These are phyloP conservation scores for Prionace glauca DNA, from an alignment of 2,797 vertebrate species.

Conservation along the genomic window DNA sequence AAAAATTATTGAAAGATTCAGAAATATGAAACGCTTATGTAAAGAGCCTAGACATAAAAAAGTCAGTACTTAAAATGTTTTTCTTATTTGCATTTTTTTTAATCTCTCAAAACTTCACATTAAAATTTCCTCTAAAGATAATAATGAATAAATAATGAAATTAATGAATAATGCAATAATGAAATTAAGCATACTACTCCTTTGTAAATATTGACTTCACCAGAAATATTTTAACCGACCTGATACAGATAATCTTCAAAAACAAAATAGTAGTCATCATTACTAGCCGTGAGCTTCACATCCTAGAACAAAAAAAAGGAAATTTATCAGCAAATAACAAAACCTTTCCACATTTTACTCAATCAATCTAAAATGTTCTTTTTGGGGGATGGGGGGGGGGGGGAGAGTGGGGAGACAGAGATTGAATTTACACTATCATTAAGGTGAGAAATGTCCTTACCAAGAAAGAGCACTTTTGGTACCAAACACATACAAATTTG, in stretches of 20 bases:
- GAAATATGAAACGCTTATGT: neutral
- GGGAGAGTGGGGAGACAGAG: neutral
- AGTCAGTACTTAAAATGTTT: no score
- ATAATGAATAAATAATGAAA: no score
- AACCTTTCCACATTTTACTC: neutral
- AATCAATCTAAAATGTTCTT: neutral
- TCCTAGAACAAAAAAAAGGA: constrained; percentile 64
- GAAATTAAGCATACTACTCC: neutral
- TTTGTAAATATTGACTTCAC: neutral
- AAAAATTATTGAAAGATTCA: neutral
- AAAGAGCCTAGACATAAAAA: neutral
- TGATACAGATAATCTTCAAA: constrained; percentile 99
- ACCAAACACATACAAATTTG: neutral
- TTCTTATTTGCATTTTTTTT: neutral
- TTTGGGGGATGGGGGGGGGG: neutral
- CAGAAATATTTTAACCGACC: constrained; percentile 54
- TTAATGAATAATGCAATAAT: no score
- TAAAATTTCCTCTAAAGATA: neutral
- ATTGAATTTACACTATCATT: neutral
- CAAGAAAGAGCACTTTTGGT: neutral
- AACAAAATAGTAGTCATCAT: constrained; percentile 98
- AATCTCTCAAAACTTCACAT: neutral
- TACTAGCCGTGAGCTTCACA: constrained; percentile 96
- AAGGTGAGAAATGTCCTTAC: neutral
- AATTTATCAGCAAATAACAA: constrained; percentile 10